Conservation (phyloP, 1,140 invertebrate species). For the Brachystomella parvula region DNA sequence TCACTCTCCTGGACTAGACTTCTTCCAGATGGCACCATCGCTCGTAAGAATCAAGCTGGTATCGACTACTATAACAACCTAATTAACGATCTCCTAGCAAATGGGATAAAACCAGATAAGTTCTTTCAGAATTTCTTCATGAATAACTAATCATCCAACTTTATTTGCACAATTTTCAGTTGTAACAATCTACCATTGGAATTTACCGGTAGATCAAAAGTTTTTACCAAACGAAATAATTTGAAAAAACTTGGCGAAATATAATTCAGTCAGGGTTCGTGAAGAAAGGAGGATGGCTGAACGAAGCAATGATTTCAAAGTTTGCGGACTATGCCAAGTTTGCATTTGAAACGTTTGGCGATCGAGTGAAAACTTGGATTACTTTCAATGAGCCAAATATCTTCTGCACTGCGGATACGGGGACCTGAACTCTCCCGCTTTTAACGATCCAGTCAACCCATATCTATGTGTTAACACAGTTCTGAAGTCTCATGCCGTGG, state of each 20-base stretch:
- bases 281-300: constrained; percentile 45
- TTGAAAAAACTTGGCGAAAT: no score
- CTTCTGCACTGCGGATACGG: constrained; percentile 56
- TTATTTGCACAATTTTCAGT: constrained; percentile 15
- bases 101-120: constrained; percentile 41
- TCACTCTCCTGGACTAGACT: constrained; percentile 35
- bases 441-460: constrained; percentile 5
- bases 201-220: constrained; percentile 46
- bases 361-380: constrained; percentile 45
- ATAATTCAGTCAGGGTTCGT: constrained; percentile 39
- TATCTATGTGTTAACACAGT: constrained; percentile 28
- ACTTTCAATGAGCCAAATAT: constrained; percentile 45
- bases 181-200: constrained; percentile 65
- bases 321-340: constrained; percentile 44
- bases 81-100: constrained; percentile 39
- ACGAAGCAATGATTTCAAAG: constrained; percentile 38
- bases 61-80: constrained; percentile 43
- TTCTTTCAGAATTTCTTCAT: constrained; percentile 36
- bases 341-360: constrained; percentile 43
- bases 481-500: constrained; percentile 28
- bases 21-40: constrained; percentile 25
- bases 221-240: background rate
- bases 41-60: constrained; percentile 36
- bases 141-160: background rate
- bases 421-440: constrained; percentile 19